A percentile compares a stretch with the other conserved stretches of the same genome.
Conservation (phyloP, 2,113 vertebrate species). For the Ellobius talpinus region DNA sequence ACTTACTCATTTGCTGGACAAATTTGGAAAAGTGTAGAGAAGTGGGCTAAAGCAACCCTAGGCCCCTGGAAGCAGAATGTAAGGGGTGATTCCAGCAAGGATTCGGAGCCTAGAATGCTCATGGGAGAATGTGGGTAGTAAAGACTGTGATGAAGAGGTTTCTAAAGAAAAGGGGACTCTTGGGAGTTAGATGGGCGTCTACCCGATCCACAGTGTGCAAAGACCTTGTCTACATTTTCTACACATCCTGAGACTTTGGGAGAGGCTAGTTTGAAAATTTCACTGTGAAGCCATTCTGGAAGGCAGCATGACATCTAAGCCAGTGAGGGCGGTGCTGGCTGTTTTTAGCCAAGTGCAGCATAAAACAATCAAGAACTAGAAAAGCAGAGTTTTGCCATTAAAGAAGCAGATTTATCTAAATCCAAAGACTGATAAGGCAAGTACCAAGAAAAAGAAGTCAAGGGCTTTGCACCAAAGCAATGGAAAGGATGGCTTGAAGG, state of each 20-base stretch:
- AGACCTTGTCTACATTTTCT: neutral
- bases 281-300: neutral
- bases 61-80: neutral
- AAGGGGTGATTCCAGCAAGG: neutral
- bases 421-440: neutral
- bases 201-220: too few relatives aligned
- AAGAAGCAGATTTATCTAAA: neutral
- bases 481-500: neutral
- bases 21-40: neutral
- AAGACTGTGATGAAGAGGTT: neutral
- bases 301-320: neutral
- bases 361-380: neutral
- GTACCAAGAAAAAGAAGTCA: neutral
- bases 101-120: neutral
- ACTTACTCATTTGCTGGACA: neutral
- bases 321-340: neutral
- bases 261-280: neutral
- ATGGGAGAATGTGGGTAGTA: neutral
- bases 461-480: neutral
- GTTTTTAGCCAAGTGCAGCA: neutral
- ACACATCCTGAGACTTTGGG: neutral
- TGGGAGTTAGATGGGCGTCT: neutral
- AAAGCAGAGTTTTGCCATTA: neutral
- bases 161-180: neutral
- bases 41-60: neutral